A percentile compares a stretch with the other conserved stretches of the same genome.
Evolutionary conservation across 2,113 vertebrate species (phyloP).

Genomic region (Pangasianodon hypophthalmus): DNA sequence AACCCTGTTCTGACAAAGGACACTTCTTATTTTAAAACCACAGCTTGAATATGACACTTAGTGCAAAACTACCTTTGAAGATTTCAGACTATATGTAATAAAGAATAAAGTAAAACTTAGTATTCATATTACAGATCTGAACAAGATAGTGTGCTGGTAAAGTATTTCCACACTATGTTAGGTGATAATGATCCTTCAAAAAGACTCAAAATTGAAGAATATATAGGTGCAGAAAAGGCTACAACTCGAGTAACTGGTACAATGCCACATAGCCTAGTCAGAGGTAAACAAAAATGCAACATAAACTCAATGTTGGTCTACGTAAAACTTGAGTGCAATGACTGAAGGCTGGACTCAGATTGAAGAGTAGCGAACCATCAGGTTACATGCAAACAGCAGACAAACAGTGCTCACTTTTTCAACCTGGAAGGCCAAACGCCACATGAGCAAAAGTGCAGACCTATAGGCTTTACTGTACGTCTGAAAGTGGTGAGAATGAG

Average conservation of each 20-base stretch:
- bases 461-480: not conserved
- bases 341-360: not conserved
- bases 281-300: slow-evolving; percentile 8
- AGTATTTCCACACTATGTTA: not conserved
- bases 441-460: slow-evolving; percentile 37
- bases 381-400: slow-evolving; percentile 9
- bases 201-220: slow-evolving; percentile 2
- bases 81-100: not conserved
- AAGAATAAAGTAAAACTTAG: not conserved
- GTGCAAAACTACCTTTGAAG: not conserved
- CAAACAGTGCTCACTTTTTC: not conserved
- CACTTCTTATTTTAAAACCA: slow-evolving; percentile 25
- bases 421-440: slow-evolving; percentile 26
- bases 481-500: slow-evolving; percentile 5
- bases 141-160: slow-evolving; percentile 7
- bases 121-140: not conserved
- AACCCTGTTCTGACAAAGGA: slow-evolving; percentile 32
- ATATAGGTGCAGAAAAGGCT: not conserved
- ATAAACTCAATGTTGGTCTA: not conserved
- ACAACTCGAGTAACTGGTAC: slow-evolving; percentile 10
- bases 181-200: not conserved
- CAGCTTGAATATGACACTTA: slow-evolving; percentile 12
- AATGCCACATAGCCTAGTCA: not conserved
- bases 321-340: not conserved
- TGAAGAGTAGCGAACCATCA: not conserved